Conservation (phyloP, 2,797 vertebrate genomes). For the Acanthurus leucopareius region DNA sequence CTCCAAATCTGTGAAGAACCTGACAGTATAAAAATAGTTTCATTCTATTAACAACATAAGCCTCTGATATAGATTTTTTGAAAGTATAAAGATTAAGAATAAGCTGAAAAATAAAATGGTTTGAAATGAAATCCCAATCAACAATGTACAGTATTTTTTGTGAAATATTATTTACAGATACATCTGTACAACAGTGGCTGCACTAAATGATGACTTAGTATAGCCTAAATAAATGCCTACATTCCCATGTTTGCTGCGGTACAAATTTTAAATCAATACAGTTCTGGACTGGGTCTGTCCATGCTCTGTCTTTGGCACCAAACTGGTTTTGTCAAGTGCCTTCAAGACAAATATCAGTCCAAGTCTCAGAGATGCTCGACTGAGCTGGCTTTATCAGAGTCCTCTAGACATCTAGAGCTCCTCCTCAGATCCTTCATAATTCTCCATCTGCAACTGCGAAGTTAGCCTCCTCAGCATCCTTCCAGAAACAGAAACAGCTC, state of each 20-base stretch:
- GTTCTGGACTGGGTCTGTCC: conserved; percentile 55
- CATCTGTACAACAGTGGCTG: conserved; percentile 71
- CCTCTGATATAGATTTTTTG: conserved; percentile 33
- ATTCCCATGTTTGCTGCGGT: conserved; percentile 59
- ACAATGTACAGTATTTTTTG: conserved; percentile 34
- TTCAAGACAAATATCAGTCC: conserved; percentile 65
- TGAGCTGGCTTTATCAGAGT: conserved; percentile 57
- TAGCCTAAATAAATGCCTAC: conserved; percentile 48
- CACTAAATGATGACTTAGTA: conserved; percentile 40
- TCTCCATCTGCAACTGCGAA: conserved; percentile 42
- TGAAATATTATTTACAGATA: conserved; percentile 79
- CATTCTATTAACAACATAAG: conserved; percentile 45
- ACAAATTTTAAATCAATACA: conserved; percentile 49
- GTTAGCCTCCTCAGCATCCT: conserved; percentile 52
- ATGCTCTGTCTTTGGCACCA: conserved; percentile 62
- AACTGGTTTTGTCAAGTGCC: conserved; percentile 65
- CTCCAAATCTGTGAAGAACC: conserved; percentile 36
- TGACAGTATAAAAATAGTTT: conserved; percentile 59
- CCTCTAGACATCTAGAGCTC: conserved; percentile 45
- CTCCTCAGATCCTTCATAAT: conserved; percentile 50
- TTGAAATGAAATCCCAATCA: conserved; percentile 44
- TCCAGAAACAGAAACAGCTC: conserved; percentile 50
- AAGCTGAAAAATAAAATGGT: conserved; percentile 23
- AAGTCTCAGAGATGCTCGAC: conserved; percentile 47
- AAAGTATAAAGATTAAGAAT: conserved; percentile 25